These are phyloP conservation scores for Physocephala rufipes DNA, from an alignment of 2,888 invertebrate species.

Conservation along the genomic window DNA sequence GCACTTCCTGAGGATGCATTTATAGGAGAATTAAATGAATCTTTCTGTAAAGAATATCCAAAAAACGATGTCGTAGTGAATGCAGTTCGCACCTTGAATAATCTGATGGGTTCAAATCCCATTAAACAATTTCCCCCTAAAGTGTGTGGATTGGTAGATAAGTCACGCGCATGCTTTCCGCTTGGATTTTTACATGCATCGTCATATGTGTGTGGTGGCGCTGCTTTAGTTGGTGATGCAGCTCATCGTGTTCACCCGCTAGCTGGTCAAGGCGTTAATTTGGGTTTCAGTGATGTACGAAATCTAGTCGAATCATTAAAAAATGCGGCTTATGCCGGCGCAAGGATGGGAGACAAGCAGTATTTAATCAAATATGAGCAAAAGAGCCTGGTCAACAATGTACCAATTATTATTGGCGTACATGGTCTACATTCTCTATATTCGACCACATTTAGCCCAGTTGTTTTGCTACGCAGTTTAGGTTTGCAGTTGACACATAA, in stretches of 20 bases:
- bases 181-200: constrained; percentile 90
- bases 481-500: constrained; percentile 84
- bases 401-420: constrained; percentile 87
- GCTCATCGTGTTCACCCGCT: constrained; percentile 94
- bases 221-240: constrained; percentile 89
- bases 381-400: constrained; percentile 82
- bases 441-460: constrained; percentile 75
- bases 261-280: constrained; percentile 97
- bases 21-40: constrained; percentile 86
- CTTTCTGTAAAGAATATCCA: constrained; percentile 69
- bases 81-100: constrained; percentile 68
- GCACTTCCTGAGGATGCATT: constrained; percentile 80
- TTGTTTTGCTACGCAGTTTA: constrained; percentile 82
- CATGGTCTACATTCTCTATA: constrained; percentile 90
- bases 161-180: constrained; percentile 85
- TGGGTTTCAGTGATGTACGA: constrained; percentile 93
- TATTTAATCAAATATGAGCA: constrained; percentile 87
- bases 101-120: constrained; percentile 61
- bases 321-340: constrained; percentile 77
- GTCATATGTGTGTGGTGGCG: constrained; percentile 82
- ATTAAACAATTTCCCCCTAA: constrained; percentile 64
- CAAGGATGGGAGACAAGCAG: constrained; percentile 74
- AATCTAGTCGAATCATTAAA: constrained; percentile 77
- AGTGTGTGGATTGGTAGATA: constrained; percentile 56
- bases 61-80: constrained; percentile 58